Evolutionary conservation across 1,140 invertebrate species (phyloP).

Genomic region (Marisa cornuarietis): DNA sequence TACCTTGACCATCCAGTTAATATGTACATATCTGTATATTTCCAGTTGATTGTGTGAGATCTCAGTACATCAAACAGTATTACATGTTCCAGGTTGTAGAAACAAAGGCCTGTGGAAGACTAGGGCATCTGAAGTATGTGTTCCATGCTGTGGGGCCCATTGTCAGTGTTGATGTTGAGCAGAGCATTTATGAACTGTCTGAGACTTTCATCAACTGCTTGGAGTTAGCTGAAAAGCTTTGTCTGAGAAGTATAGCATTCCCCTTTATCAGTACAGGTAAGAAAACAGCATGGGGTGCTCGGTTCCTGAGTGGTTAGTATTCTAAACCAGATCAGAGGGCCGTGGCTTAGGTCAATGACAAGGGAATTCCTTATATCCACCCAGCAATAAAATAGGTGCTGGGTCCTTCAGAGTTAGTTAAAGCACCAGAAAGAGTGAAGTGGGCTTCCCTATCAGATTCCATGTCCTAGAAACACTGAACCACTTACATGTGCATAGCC

Average conservation of each 20-base stretch:
- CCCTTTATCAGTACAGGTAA: constrained; percentile 55
- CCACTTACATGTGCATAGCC: too few species aligned
- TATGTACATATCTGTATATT: not conserved
- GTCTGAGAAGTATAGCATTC: constrained; percentile 39
- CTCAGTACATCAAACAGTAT: not conserved
- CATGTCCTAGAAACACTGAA: too few species aligned
- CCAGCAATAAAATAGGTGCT: too few species aligned
- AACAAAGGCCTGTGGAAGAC: constrained; percentile 36
- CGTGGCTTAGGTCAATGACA: too few species aligned
- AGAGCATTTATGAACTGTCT: constrained; percentile 35
- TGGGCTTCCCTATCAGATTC: too few species aligned
- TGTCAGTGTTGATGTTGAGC: constrained; percentile 23
- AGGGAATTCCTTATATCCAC: too few species aligned
- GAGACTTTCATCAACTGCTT: constrained; percentile 46
- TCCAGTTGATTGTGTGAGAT: not conserved
- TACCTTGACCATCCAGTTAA: not conserved
- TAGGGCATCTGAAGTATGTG: constrained; percentile 35
- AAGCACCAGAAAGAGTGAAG: too few species aligned
- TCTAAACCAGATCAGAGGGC: too few species aligned
- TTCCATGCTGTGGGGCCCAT: constrained; percentile 46
- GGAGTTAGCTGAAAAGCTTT: constrained; percentile 43
- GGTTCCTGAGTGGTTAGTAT: too few species aligned
- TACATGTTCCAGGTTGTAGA: constrained; percentile 24
- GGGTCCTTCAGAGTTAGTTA: too few species aligned
- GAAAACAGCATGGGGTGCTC: not conserved